A percentile compares a stretch with the other conserved stretches of the same genome.
phyloP scores from a whole-genome alignment of 2,888 invertebrate species.

The Blastobasis adustella region DNA sequence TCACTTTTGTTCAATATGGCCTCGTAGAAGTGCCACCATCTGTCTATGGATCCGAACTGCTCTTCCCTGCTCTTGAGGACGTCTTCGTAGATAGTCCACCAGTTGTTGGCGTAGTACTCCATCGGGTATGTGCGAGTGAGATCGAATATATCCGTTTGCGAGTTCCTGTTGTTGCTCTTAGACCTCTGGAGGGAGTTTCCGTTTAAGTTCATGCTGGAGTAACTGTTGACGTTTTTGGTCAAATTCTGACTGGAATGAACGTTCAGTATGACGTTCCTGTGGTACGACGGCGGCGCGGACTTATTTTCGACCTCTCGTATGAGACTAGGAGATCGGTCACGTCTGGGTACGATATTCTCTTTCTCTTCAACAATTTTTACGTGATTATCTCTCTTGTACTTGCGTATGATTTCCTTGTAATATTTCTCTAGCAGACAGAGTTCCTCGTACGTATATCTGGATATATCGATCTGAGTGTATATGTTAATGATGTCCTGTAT shows the following conservation, averaged over 20 bases:
- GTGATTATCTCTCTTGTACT: constrained; percentile 39
- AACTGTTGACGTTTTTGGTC: constrained; percentile 37
- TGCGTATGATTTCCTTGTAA: constrained; percentile 62
- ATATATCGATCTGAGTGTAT: constrained; percentile 56
- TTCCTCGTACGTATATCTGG: constrained; percentile 63
- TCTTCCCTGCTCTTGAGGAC: constrained; percentile 54
- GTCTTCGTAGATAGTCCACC: constrained; percentile 69
- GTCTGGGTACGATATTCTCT: constrained; percentile 36
- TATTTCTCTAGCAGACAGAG: constrained; percentile 60
- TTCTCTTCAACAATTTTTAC: constrained; percentile 23
- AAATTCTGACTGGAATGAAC: constrained; percentile 34
- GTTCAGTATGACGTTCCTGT: constrained; percentile 44
- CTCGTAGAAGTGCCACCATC: constrained; percentile 69
- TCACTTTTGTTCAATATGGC: constrained; percentile 45
- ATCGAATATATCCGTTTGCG: constrained; percentile 49
- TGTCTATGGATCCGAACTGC: constrained; percentile 65
- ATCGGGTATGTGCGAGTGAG: constrained; percentile 56
- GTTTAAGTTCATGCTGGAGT: constrained; percentile 27
- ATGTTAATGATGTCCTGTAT: constrained; percentile 58
- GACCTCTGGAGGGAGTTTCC: constrained; percentile 33
- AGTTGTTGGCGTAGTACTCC: constrained; percentile 68
- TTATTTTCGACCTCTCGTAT: constrained; percentile 26
- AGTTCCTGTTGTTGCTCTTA: constrained; percentile 28
- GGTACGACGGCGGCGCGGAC: constrained; percentile 31
- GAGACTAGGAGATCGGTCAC: constrained; percentile 22